These are phyloP conservation scores for Squalus acanthias DNA, from an alignment of 2,797 vertebrate genomes.

Conservation along the genomic window DNA sequence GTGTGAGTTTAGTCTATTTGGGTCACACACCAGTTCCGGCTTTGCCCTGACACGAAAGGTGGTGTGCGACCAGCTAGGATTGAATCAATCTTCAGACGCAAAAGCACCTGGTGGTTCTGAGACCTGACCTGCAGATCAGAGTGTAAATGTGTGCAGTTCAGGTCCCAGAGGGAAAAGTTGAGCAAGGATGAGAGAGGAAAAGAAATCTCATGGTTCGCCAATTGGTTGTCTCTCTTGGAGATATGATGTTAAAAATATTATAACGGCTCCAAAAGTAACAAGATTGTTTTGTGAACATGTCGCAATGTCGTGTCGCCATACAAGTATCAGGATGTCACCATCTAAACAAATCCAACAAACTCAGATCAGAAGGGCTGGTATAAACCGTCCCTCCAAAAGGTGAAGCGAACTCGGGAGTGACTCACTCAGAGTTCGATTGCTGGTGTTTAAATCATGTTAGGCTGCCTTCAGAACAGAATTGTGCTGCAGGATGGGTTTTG, in stretches of 20 bases:
- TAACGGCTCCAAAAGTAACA: background rate
- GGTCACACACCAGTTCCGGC: background rate
- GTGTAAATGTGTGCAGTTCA: background rate
- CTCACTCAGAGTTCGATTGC: background rate
- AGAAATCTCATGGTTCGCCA: background rate
- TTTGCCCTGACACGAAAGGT: background rate
- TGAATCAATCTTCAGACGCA: background rate
- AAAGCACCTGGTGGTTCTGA: background rate
- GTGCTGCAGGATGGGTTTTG: background rate
- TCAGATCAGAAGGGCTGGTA: no score
- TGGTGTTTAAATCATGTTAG: background rate
- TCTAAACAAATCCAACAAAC: no score
- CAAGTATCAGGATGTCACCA: background rate
- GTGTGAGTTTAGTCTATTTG: background rate
- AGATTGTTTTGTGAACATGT: no score
- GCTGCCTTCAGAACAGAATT: background rate
- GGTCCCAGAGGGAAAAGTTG: background rate
- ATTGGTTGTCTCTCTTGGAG: background rate
- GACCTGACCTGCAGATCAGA: background rate
- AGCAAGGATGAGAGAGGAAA: no score
- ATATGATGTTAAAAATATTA: background rate
- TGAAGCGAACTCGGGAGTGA: background rate
- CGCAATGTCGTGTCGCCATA: no score
- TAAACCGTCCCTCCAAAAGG: background rate
- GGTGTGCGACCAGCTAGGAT: background rate